phyloP scores from a whole-genome alignment of 2,888 invertebrate genomes.

The Microchrysa polita region DNA sequence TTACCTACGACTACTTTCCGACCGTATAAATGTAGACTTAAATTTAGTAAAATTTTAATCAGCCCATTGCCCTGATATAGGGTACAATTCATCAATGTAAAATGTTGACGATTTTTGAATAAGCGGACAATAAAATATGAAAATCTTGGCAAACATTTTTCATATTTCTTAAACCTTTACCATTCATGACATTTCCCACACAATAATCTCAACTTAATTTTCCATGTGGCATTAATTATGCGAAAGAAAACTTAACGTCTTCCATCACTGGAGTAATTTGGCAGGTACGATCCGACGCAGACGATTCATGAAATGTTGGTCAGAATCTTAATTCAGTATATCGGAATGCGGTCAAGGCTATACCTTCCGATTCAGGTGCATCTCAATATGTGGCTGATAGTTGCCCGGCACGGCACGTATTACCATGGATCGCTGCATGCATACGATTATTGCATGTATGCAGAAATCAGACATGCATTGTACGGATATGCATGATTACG shows the following conservation, averaged over 20 bases:
- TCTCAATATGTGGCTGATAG: slow-evolving; percentile 4
- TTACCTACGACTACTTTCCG: no score
- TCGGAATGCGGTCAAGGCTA: slow-evolving; percentile 32
- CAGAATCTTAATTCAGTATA: slow-evolving; percentile 7
- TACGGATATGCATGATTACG: slow-evolving; percentile 4
- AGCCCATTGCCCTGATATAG: no score
- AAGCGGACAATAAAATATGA: no score
- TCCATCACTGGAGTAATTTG: neutral
- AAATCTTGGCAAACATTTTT: no score
- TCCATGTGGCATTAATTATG: neutral
- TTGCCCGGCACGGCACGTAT: neutral
- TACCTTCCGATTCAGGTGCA: slow-evolving; percentile 2
- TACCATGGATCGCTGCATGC: neutral
- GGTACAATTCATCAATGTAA: no score
- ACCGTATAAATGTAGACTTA: no score
- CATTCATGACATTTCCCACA: no score
- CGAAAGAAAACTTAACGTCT: neutral
- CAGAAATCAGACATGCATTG: neutral
- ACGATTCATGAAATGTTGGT: neutral
- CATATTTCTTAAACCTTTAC: no score
- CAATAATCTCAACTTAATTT: neutral
- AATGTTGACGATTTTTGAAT: no score
- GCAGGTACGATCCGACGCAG: no score
- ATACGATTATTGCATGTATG: no score
- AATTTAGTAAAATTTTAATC: no score